Base-by-base conservation (phyloP, 2,113 vertebrate genomes). In the Diadophis punctatus region DNA sequence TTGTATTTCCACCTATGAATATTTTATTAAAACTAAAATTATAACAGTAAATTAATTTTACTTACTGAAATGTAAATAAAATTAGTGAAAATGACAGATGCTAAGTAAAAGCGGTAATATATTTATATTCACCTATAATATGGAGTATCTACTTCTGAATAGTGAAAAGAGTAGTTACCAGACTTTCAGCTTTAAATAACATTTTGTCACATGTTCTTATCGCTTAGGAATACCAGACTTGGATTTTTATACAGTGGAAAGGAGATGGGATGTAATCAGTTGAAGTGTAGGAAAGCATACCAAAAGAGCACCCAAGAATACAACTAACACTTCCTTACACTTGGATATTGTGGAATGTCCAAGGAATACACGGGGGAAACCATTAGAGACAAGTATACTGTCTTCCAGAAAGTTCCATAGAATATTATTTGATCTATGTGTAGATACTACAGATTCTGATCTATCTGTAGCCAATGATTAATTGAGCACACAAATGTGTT, bases 11-110 rank as follows among this genome's bases (percentile, higher is more conserved):
- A 43, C 30, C 88, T 43, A 53, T 12, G 14, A n/a, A 90, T 39
- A 68, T 91, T 89, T 60, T 93, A 84, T 93, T 39, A 86, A 68
- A 93, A 94, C 20, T n/a, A 23, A 80, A 90, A n/a, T 90, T 51
- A 48, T 51, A 34, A 58, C 27, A 58, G 18, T 86, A 27, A 91
- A 86, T 63, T 11, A 3, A 6, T 86, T 27, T 60, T 18, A n/a
- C 84, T 48, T 11, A 85, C 14, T 34, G 63, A 80, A 80, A 80
- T 80, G 18, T 80, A 39, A 80, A 34, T 80, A 80, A 80, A 22
- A 39, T 43, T 39, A 39, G 74, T 80, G 34, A 80, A 80, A 74
- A 18, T 4, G 5, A 14, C 63, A n/a, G 5, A 18, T 74, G 30
- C n/a, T 25, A 91, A 48, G 14, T 58, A 48, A 58, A 86, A 86